Evolutionary conservation across 2,888 invertebrate species (phyloP).

Genomic region (Lasius platythorax): DNA sequence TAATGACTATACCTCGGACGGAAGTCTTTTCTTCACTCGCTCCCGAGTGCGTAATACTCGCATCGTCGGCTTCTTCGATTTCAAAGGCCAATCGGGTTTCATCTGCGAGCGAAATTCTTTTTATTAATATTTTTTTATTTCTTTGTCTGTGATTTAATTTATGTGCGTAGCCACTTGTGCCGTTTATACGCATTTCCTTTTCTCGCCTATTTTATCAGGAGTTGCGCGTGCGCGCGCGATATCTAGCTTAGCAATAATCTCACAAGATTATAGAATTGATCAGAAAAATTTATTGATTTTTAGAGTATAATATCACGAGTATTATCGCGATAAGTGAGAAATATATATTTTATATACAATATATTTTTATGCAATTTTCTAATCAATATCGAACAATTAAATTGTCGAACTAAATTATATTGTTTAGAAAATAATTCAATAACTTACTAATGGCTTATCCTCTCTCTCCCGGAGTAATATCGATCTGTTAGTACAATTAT

Average conservation of each 20-base stretch:
- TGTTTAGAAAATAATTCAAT: not conserved
- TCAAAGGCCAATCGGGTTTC: slow-evolving; percentile 77
- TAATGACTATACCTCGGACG: slow-evolving; percentile 76
- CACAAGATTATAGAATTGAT: not conserved
- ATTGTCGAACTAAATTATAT: too few relatives aligned
- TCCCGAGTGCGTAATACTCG: slow-evolving; percentile 75
- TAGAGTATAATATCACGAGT: not conserved
- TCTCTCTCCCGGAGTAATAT: not conserved
- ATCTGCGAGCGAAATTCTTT: slow-evolving; percentile 79
- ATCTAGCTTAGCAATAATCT: not conserved
- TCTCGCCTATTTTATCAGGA: not conserved
- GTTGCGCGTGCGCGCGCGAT: not conserved
- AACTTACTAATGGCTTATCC: not conserved
- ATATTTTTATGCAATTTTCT: not conserved
- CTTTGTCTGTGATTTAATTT: not conserved
- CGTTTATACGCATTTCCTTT: not conserved
- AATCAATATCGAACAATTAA: not conserved
- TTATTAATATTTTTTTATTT: slow-evolving; percentile 25
- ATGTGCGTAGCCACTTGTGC: not conserved
- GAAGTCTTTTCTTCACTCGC: slow-evolving; percentile 77
- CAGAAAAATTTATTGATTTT: not conserved
- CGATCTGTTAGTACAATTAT: not conserved
- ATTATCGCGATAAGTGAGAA: not conserved
- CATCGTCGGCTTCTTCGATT: slow-evolving; percentile 76
- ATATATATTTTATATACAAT: not conserved